Evolutionary conservation across 2,888 invertebrate species (phyloP), one percentile per base, ranked within the genome.

Genomic region (Cremastinae sp.): DNA sequence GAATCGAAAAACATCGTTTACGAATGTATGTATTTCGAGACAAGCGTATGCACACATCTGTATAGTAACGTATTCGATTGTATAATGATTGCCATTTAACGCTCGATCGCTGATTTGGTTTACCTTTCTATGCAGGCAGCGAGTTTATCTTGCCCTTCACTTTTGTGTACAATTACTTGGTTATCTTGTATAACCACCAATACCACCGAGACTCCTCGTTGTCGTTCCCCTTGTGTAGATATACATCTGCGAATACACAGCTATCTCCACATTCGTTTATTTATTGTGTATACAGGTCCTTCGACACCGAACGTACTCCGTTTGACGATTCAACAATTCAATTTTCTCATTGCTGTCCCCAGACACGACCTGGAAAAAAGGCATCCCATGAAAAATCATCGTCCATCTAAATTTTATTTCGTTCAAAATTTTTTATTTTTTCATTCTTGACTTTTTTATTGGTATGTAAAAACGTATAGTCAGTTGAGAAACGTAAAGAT

Each of bases 81-180:
- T 78, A 82, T 82, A 84, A 83, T 85, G 82, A 85, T 85, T 82
- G 80, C 77, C 76, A 79, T 78, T 82, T 82, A 82, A 84, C 82
- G 82, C 75, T 83, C 80, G 82, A 85, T 85, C 78, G 74, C 69
- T 78, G 75, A 83, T 81, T 79, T 79, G 82, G 81, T 81, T 80
- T 84, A 81, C 84, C 83, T 82, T 85, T 85, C 85, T 82, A 82
- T 69, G 74, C 64, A 79, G 78, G 76, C 70, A 77, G 76, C 72
- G 71, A 76, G 70, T 78, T 59, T 72, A 72, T 71, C 47, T 47
- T 79, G 82, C 84, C 85, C 84, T 85, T 85, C 84, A 85, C 85
- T 85, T 83, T 75, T 78, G 68, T 79, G 64, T 78, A 77, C 68
- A 75, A 72, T 74, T 73, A 76, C 73, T 64, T 53, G 62, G 62